A percentile compares a stretch with the other conserved stretches of the same genome.
Conservation (phyloP, 1,140 invertebrate species). For the Diorhabda carinulata region DNA sequence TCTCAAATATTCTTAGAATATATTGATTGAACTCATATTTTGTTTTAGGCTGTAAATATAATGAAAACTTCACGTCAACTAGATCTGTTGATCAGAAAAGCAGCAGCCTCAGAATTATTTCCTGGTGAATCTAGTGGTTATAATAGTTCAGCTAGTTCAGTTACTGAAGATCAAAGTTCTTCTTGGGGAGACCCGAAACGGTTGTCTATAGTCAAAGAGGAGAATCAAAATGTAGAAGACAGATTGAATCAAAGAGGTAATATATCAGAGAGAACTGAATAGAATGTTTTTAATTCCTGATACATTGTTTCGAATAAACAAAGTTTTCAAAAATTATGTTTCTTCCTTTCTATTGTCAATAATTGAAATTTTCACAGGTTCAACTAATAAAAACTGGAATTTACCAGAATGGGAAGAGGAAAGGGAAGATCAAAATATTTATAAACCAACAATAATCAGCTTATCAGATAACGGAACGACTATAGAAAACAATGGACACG, state of each 20-base stretch:
- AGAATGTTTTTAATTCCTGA: no score
- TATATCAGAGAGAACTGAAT: no score
- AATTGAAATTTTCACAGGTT: slow-evolving; percentile 2
- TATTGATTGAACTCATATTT: slow-evolving; percentile 14
- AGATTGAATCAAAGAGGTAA: slow-evolving; percentile 39
- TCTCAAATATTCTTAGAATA: no score
- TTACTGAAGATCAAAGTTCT: slow-evolving; percentile 68
- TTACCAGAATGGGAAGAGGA: slow-evolving; percentile 52
- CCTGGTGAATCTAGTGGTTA: slow-evolving; percentile 76
- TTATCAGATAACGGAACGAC: slow-evolving; percentile 63
- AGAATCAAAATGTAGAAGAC: slow-evolving; percentile 53
- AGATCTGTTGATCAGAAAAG: slow-evolving; percentile 68
- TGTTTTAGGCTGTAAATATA: slow-evolving; percentile 63
- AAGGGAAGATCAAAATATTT: slow-evolving; percentile 51
- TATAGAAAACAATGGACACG: slow-evolving; percentile 55
- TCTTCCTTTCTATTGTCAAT: no score
- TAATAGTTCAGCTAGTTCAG: slow-evolving; percentile 73
- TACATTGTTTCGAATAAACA: no score
- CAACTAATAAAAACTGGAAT: slow-evolving; percentile 36
- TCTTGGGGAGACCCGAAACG: slow-evolving; percentile 59
- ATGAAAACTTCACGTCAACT: slow-evolving; percentile 72
- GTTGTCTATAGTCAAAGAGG: slow-evolving; percentile 65
- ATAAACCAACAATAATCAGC: slow-evolving; percentile 61
- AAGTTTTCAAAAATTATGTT: no score
- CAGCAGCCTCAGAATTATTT: slow-evolving; percentile 69